Base-by-base conservation (phyloP, 2,888 invertebrate species). In the Oscheius myriophilus region DNA sequence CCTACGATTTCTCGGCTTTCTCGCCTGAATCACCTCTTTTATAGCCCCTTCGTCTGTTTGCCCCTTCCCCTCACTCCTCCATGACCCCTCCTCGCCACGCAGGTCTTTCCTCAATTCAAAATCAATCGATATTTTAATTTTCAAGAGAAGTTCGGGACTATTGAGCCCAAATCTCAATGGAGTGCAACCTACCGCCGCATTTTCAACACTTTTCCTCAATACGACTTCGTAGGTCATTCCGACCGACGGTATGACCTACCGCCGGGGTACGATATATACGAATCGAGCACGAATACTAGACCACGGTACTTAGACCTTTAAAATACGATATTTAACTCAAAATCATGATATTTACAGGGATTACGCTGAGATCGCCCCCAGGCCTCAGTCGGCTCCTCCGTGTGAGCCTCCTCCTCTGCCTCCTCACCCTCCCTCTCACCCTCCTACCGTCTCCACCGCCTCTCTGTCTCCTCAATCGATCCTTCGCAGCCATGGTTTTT, bases 131-230 rank as follows among this genome's bases (percentile, higher is more conserved):
- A 33, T 6, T 33, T 33, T 9, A 33, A 33, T 6, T 33, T 33
- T 33, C 9, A 3, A 33, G 33, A 33, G 9, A 33, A 33, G 33
- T 33, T 33, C 33, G 33, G 33, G 33, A 33, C 33, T 6, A 9
- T 33, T 33, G 33, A 33, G 33, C 33, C 33, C 33, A 33, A 33
- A 33, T 33, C 33, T 43, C 65, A 65, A 39, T 65, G 65, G 65
- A 43, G 55, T 43, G 65, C 55, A 1, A 55, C 65, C 39, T 65
- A 65, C 33, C 33, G 57, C 39, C 23, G 57, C 12, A 65, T 65
- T 9, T 65, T 65, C 39, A 51, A 65, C 55, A 49, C 65, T 12
- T 65, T 65, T 45, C 65, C 65, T 1, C 65, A 65, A 45, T 65
- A 65, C 43, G 65, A 65, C 39, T 65, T 65, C 33, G 23, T 65